Evolutionary conservation across 2,797 vertebrate species (phyloP), one percentile per base, ranked within the genome.

Genomic region (Pempheris klunzingeri): DNA sequence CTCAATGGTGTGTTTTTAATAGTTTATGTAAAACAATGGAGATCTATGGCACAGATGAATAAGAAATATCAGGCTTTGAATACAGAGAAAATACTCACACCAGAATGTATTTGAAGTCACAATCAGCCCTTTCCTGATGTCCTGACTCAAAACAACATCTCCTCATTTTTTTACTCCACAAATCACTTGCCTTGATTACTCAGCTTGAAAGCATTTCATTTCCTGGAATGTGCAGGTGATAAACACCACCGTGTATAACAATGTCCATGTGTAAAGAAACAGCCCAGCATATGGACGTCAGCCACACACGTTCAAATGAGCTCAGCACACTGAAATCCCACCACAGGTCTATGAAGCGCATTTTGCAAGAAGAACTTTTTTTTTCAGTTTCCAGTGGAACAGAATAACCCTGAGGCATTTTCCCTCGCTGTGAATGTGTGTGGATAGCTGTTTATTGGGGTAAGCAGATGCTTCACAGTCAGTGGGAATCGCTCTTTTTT

Each of bases 381-480:
- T 54, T 80, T 63, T 84, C 69, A 47, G 58, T 73, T 67, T 69
- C 43, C 22, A 43, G 71, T 32, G 60, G 60, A 86, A 74, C 74
- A 80, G 59, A 72, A 44, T 47, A 52, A 41, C 68, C 90, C 80
- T 2, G 0, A 62, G 71, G 84, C 74, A 0, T 28, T 71, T 79
- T 62, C 43, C 62, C 63, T 74, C n/a, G 1, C 68, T 58, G 34
- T 46, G 69, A 60, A 59, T 82, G 39, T 26, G 64, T 46, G 41
- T 43, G 71, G 54, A 66, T 47, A 30, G 55, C 64, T 81, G 81
- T 88, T 91, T 82, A 86, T 77, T 78, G 64, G 81, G 36, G 20
- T 57, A 22, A 86, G 74, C 86, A 87, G 79, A 87, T 87, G 83
- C 80, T 73, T 49, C 44, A 4, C 64, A 68, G 70, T 84, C 82